Base-by-base conservation (phyloP, 1,140 invertebrate species). In the Drosophila melanica region DNA sequence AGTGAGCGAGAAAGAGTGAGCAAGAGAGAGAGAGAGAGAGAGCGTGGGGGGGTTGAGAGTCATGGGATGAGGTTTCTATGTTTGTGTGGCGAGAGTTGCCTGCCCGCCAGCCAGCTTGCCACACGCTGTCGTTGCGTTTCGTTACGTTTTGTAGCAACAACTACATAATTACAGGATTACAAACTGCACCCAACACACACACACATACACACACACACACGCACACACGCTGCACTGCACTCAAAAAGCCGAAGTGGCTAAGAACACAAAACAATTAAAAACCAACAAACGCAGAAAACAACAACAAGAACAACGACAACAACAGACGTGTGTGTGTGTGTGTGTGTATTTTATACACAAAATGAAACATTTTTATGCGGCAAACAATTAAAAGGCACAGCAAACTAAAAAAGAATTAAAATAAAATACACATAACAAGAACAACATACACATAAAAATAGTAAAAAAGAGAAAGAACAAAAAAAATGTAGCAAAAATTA, bases 141-240 rank as follows among this genome's bases (percentile, higher is more conserved):
- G 79, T 82, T 81, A 76, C 27, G 63, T 67, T 65, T 48, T 66
- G 54, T 47, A 63, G 18, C 59, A 55, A 59, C 68, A 79, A 87
- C 82, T 87, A 79, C 70, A 89, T 89, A 89, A 89, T 89, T 89
- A 89, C 84, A 89, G 84, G 79, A 89, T 89, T 89, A 89, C 84
- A 89, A 87, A 79, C 82, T 89, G 71, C 82, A 71, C 58, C 20
- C 72, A 71, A 78, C 65, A 75, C 59, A 63, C 67, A 27, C 53
- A 60, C 35, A 47, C 7, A 65, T 30, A 30, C 23, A 62, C 27
- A 47, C n/a, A 51, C 18, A 39, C 48, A 39, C 47, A 63, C 65
- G 35, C 58, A 44, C 79, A 75, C 62, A 79, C 62, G 80, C 80
- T 82, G 79, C 79, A 75, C 63, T 77, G 81, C 75, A 79, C 80